These are phyloP conservation scores for Carduelis carduelis DNA, from an alignment of 2,797 vertebrate species.

Conservation along the genomic window DNA sequence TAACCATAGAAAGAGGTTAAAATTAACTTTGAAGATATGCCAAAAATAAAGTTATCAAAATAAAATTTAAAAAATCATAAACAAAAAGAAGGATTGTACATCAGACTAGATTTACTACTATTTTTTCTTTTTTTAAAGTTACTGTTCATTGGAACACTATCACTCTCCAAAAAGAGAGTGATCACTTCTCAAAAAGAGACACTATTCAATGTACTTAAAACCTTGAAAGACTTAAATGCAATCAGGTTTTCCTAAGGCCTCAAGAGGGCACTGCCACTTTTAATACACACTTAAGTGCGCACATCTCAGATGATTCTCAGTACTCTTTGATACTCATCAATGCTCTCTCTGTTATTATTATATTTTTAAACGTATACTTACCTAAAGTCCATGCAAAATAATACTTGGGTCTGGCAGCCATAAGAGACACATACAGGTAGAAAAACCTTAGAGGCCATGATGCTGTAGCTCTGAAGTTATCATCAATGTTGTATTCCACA, in stretches of 20 bases:
- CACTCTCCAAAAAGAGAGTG: not conserved
- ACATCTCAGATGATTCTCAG: not conserved
- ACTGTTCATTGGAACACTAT: not conserved
- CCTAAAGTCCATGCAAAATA: slow-evolving; percentile 98
- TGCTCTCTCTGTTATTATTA: not conserved
- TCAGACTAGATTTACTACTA: not conserved
- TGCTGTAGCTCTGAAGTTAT: slow-evolving; percentile 81
- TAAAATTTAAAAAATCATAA: not conserved
- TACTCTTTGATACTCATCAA: not conserved
- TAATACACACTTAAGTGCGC: not conserved
- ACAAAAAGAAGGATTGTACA: not conserved
- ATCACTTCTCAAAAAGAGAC: not conserved
- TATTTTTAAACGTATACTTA: slow-evolving; percentile 69
- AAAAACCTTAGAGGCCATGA: slow-evolving; percentile 85
- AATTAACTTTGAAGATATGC: not conserved
- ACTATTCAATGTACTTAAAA: not conserved
- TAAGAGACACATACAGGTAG: slow-evolving; percentile 91
- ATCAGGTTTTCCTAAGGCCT: slow-evolving; percentile 1
- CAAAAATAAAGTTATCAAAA: not conserved
- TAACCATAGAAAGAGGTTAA: not conserved
- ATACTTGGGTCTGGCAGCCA: slow-evolving; percentile 95
- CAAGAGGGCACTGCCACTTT: slow-evolving; percentile 57
- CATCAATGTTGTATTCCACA: slow-evolving; percentile 86
- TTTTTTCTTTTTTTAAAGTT: not conserved
- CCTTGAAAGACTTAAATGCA: not conserved